Evolutionary conservation across 2,113 vertebrate genomes (phyloP).

Genomic region (Synodontis membranacea): DNA sequence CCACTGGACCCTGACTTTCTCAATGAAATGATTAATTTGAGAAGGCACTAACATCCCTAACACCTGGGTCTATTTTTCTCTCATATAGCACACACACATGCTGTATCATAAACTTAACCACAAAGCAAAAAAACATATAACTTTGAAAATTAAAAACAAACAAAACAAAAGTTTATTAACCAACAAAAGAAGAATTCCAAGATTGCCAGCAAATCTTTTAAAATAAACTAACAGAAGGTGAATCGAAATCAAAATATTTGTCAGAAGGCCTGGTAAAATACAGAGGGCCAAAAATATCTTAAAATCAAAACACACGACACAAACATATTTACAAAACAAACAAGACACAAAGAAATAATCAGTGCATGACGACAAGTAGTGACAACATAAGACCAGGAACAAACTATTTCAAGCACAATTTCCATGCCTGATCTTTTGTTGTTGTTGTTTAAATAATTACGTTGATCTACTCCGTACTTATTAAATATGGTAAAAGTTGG

Average conservation of each 20-base stretch:
- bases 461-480: slow-evolving; percentile 34
- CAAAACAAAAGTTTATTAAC: slow-evolving; percentile 70
- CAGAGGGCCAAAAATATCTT: slow-evolving; percentile 60
- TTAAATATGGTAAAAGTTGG: slow-evolving; percentile 31
- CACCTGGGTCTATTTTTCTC: neutral
- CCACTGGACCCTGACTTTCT: neutral
- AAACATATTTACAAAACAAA: slow-evolving; percentile 77
- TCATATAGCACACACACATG: neutral
- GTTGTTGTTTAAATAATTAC: slow-evolving; percentile 16
- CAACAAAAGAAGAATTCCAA: slow-evolving; percentile 77
- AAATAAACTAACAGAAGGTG: slow-evolving; percentile 61
- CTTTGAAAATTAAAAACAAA: slow-evolving; percentile 78
- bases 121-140: slow-evolving; percentile 64
- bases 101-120: slow-evolving; percentile 27
- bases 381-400: slow-evolving; percentile 65
- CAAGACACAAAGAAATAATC: slow-evolving; percentile 59
- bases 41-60: neutral
- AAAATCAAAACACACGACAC: slow-evolving; percentile 64
- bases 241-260: slow-evolving; percentile 69
- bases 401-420: slow-evolving; percentile 48
- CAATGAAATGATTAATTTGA: neutral
- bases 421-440: slow-evolving; percentile 29
- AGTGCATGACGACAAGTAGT: slow-evolving; percentile 73
- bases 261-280: slow-evolving; percentile 64
- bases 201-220: slow-evolving; percentile 79